Evolutionary conservation across 1,140 invertebrate species (phyloP), one percentile per base, ranked within the genome.

Genomic region (Rhysida immarginata): DNA sequence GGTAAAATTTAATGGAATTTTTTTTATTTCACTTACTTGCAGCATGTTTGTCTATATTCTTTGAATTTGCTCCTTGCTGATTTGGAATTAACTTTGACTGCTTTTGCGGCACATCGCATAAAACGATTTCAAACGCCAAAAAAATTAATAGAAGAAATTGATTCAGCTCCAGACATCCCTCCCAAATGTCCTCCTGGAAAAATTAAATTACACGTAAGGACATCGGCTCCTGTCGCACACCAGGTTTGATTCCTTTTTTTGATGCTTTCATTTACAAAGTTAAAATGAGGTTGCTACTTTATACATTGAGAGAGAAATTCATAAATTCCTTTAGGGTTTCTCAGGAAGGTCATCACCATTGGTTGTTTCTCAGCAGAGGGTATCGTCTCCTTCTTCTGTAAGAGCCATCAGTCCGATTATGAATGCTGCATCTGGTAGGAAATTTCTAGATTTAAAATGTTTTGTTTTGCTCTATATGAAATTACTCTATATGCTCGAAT

Each of bases 31-130:
- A 63, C 61, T 58, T 61, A 59, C 58, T 75, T 78, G 58, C 66
- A 87, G 83, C 74, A 84, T 67, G 70, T 88, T 29, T 77, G 85
- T 67, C 68, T 87, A 23, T 70, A 72, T 43, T 74, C 74, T 16
- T 64, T 88, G 44, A 89, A 88, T 68, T 73, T 90, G n/a, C 67
- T 79, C 46, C 62, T 91, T 20, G 65, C 81, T 45, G 75, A 85
- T 60, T 69, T 88, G 66, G 87, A 91, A 66, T 64, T 74, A 50
- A 75, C 75, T 43, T 64, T 87, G 29, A 84, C 82, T 50, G 87
- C 89, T 2, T 93, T 87, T 73, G 81, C 82, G 42, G 84, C 87
- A 45, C 85, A 91, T 68, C 77, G 86, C 63, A 78, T 85, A 27
- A 78, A 77, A 55, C 79, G 82, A 61, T 77, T 86, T 48, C 79